These are phyloP conservation scores for Probaryconus sp. DNA, from an alignment of 1,140 invertebrate species.

Conservation along the genomic window DNA sequence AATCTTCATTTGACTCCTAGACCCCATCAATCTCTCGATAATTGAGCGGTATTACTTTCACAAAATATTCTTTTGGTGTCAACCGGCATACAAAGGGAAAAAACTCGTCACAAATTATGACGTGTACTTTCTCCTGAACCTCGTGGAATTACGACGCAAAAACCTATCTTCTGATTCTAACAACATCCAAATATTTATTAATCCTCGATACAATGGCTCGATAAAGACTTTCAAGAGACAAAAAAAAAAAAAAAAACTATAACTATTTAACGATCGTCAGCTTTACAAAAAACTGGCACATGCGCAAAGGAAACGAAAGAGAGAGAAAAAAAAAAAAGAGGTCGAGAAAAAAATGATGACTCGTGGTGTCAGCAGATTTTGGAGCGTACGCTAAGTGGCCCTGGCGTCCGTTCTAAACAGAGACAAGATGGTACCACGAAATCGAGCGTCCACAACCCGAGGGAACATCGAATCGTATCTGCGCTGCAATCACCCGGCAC, in stretches of 20 bases:
- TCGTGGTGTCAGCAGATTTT: conserved; percentile 1
- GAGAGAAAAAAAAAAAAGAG: not conserved
- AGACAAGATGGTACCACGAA: conserved; percentile 6
- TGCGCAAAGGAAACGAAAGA: too few species aligned
- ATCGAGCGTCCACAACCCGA: not conserved
- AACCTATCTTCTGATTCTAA: not conserved
- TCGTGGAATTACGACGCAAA: not conserved
- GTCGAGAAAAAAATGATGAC: too few species aligned
- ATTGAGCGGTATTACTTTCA: not conserved
- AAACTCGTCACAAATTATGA: conserved; percentile 14
- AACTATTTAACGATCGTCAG: too few species aligned
- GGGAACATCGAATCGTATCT: conserved; percentile 30
- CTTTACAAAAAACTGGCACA: too few species aligned
- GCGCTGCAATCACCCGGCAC: conserved; percentile 23
- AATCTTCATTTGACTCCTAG: too few species aligned
- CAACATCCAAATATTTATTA: not conserved
- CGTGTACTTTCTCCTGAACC: conserved; percentile 9
- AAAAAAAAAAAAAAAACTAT: too few species aligned
- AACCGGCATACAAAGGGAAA: not conserved
- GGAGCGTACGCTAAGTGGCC: not conserved
- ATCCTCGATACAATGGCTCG: too few species aligned
- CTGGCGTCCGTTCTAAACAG: conserved; percentile 1
- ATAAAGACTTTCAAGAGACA: not conserved
- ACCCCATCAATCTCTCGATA: not conserved
- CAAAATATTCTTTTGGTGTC: conserved; percentile 1